phyloP scores from a whole-genome alignment of 1,140 invertebrate genomes.

The Drosophila ambigua region DNA sequence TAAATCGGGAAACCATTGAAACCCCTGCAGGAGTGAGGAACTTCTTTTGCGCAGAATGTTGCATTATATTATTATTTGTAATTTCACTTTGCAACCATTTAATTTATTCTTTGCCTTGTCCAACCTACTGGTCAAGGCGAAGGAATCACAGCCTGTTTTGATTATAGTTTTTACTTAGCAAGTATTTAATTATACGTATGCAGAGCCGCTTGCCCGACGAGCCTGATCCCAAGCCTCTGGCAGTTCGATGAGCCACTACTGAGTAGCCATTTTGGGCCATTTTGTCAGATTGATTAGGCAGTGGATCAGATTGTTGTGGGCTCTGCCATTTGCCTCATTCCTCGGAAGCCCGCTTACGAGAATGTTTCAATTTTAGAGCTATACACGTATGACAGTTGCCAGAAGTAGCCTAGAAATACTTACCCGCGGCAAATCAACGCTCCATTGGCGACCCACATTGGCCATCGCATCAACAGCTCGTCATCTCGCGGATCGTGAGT shows the following conservation, averaged over 20 bases:
- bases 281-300: too few species aligned
- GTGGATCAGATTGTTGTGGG: too few species aligned
- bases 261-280: too few species aligned
- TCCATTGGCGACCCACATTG: conserved; percentile 55
- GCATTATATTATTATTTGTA: too few species aligned
- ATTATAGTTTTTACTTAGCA: conserved; percentile 22
- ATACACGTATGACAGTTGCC: conserved; percentile 27
- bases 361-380: not conserved
- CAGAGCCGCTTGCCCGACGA: not conserved
- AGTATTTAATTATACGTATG: conserved; percentile 11
- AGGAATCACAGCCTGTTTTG: too few species aligned
- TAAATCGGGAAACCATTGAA: too few species aligned
- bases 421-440: conserved; percentile 28
- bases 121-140: not conserved
- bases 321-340: too few species aligned
- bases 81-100: too few species aligned
- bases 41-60: too few species aligned
- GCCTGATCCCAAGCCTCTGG: not conserved
- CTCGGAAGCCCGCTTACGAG: not conserved
- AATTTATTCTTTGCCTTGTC: not conserved
- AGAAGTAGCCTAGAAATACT: conserved; percentile 47
- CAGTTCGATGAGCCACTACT: too few species aligned
- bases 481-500: conserved; percentile 40
- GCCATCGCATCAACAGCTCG: conserved; percentile 27
- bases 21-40: too few species aligned